Conservation (phyloP, 2,797 vertebrate species). For the Nannoperca obscura region DNA sequence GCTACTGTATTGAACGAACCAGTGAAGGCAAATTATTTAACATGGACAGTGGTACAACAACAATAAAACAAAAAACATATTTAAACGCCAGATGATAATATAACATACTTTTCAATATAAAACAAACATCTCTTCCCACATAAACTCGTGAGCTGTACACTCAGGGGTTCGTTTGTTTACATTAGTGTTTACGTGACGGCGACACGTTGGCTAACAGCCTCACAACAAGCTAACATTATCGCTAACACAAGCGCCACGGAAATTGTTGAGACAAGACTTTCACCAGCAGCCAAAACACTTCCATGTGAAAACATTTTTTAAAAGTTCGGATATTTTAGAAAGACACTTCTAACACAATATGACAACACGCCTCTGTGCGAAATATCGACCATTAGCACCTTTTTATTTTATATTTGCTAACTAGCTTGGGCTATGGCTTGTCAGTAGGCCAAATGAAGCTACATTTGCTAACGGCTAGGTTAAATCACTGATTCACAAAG, state of each 20-base stretch:
- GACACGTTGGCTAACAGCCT: conserved; percentile 45
- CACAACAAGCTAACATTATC: background rate
- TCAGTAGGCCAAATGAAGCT: conserved; percentile 35
- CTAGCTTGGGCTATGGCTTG: conserved; percentile 1
- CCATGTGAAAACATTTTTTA: too few relatives aligned
- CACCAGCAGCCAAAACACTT: background rate
- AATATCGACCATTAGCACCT: background rate
- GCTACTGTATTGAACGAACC: background rate
- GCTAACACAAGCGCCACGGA: conserved; percentile 3
- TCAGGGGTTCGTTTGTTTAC: conserved; percentile 77
- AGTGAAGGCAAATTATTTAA: background rate
- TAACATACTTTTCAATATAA: too few relatives aligned
- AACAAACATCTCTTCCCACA: conserved; percentile 20
- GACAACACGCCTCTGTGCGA: background rate
- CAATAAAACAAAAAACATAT: background rate
- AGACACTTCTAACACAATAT: background rate
- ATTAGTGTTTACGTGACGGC: conserved; percentile 61
- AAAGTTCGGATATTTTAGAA: background rate
- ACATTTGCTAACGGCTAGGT: conserved; percentile 29
- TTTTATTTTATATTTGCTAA: background rate
- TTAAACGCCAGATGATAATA: background rate
- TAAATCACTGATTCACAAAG: conserved; percentile 4
- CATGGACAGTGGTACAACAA: background rate
- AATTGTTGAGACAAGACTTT: background rate
- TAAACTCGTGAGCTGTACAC: conserved; percentile 22